Evolutionary conservation across 2,888 invertebrate species (phyloP), one percentile per base, ranked within the genome.

Genomic region (Lasioglossum figueresi): DNA sequence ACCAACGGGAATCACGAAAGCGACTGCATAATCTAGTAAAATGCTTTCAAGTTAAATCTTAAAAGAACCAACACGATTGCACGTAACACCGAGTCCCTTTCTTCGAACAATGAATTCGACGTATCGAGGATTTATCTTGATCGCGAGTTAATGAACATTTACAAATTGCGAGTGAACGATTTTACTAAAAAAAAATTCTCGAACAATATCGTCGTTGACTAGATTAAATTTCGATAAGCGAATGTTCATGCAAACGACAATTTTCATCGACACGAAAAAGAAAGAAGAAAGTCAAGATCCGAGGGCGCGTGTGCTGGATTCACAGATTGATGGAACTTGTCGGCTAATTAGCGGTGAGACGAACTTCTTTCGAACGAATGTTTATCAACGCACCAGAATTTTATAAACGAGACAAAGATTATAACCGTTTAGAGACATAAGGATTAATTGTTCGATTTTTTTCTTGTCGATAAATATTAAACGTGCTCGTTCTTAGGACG

Each of bases 391-490:
- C 48, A 59, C 59, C 52, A 37, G 14, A 23, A 27, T 43, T 71
- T 72, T 52, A 56, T 34, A 31, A 52, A 43, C 31, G 27, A 59
- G 73, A 2, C 56, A 59, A 31, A 23, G 19, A 48, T 66, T 63
- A 23, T 85, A 85, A 85, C 37, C 52, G 52, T 23, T 31, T 83
- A 83, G 63, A n/a, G 4, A 31, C 8, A 8, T 78, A 80, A 82
- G 31, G 45, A 45, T 63, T 86, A 81, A 80, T 80, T 16, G 68
- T 70, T 86, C 81, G 78, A 81, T 86, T 84, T 76, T 76, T 71
- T 82, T 56, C 77, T 88, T 74, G 82, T 84, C 78, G 76, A 56
- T 88, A 88, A 79, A 70, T 84, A 74, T 82, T 88, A 86, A 84
- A 72, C 86, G 80, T 79, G 82, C 40, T 83, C 83, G 85, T 81